Evolutionary conservation across 2,113 vertebrate species (phyloP).

Genomic region (Turnix velox): DNA sequence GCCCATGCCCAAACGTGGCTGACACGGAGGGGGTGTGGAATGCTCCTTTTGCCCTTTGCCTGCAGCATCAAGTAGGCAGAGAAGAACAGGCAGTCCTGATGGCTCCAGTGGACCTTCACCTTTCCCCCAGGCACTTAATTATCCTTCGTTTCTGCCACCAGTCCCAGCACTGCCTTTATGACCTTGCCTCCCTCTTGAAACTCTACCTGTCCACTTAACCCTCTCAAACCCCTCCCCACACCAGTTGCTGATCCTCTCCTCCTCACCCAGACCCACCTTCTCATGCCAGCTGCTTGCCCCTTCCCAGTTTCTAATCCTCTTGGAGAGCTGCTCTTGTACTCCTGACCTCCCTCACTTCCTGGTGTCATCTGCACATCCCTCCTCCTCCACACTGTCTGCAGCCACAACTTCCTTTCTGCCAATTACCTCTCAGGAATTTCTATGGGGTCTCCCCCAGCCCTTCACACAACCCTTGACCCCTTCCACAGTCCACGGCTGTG

Average conservation of each 20-base stretch:
- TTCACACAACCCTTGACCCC: neutral
- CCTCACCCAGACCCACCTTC: neutral
- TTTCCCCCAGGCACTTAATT: neutral
- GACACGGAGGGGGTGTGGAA: rapidly evolving
- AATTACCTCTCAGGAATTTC: neutral
- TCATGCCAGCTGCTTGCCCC: rapidly evolving
- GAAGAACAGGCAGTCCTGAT: neutral
- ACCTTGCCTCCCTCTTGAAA: neutral
- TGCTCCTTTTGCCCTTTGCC: neutral
- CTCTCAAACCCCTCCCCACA: neutral
- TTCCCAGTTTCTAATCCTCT: neutral
- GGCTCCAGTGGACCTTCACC: neutral
- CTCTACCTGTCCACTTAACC: neutral
- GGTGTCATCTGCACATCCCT: neutral
- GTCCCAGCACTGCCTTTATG: neutral
- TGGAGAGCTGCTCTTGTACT: neutral
- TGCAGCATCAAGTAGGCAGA: neutral
- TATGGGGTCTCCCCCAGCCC: neutral
- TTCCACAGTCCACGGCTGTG: neutral
- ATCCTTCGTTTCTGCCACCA: neutral
- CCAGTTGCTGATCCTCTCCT: neutral
- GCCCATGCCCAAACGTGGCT: rapidly evolving
- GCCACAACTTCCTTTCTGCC: neutral
- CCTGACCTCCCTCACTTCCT: neutral
- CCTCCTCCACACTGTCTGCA: neutral